A percentile compares a stretch with the other conserved stretches of the same genome.
Conservation (phyloP, 1,140 invertebrate species). For the Pogonomyrmex californicus region DNA sequence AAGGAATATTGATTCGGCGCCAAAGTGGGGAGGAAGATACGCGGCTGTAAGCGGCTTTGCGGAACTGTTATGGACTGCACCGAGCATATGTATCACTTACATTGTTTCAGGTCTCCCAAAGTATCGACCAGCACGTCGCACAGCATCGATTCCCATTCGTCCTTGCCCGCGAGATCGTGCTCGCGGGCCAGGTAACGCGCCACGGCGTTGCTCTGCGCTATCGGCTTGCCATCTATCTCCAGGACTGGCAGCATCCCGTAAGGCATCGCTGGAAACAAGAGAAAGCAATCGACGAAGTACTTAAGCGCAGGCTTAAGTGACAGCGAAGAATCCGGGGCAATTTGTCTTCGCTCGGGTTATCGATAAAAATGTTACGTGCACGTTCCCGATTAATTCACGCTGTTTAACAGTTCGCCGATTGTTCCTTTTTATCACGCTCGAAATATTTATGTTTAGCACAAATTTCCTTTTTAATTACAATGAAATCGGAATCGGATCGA, state of each 20-base stretch:
- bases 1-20: constrained; percentile 15
- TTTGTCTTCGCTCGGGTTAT: constrained; percentile 19
- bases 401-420: background rate
- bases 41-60: constrained; percentile 9
- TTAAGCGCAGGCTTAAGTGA: background rate
- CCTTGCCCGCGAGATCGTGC: constrained; percentile 88
- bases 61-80: background rate
- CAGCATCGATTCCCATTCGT: constrained; percentile 89
- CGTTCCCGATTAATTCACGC: background rate
- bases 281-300: constrained; percentile 10
- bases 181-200: constrained; percentile 89
- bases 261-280: constrained; percentile 84
- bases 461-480: constrained; percentile 19
- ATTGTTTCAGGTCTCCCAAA: constrained; percentile 88
- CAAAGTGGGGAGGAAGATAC: background rate
- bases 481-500: background rate
- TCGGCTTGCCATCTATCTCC: constrained; percentile 89
- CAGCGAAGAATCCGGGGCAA: background rate
- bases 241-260: constrained; percentile 91
- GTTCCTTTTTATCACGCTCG: background rate
- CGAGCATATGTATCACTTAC: constrained; percentile 76
- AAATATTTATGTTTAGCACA: background rate
- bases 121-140: constrained; percentile 89
- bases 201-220: constrained; percentile 90
- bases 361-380: background rate